Percentiles rank a stretch among this genome's conserved stretches.
These are phyloP conservation scores for Tetrapedia diversipes DNA, from an alignment of 2,888 invertebrate species.

Conservation along the genomic window DNA sequence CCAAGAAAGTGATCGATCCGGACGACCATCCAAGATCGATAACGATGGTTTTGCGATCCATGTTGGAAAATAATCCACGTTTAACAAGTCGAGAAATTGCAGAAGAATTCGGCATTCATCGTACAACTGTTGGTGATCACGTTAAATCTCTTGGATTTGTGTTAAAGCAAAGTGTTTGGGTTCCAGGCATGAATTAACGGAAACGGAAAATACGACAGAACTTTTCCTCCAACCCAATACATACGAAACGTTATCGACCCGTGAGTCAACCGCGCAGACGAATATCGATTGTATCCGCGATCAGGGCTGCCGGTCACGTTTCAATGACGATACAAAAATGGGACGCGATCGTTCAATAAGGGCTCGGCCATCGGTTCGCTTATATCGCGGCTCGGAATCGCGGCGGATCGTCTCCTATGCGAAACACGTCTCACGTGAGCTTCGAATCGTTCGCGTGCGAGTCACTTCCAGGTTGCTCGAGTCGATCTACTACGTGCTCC, in stretches of 20 bases:
- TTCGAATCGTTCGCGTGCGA: slow-evolving; percentile 18
- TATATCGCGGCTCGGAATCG: slow-evolving; percentile 11
- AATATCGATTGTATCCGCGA: slow-evolving; percentile 58
- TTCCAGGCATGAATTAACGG: too few relatives aligned
- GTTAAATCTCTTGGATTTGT: too few relatives aligned
- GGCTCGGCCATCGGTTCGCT: slow-evolving; percentile 22
- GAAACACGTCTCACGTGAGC: slow-evolving; percentile 16
- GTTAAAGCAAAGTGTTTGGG: too few relatives aligned
- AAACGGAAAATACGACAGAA: too few relatives aligned
- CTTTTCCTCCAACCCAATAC: too few relatives aligned
- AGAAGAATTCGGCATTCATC: too few relatives aligned
- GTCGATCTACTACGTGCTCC: neutral
- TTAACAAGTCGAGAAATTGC: too few relatives aligned
- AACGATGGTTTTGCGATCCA: too few relatives aligned
- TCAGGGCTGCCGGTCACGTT: slow-evolving; percentile 56
- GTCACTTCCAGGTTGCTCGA: neutral
- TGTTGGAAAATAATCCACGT: too few relatives aligned
- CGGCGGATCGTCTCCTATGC: slow-evolving; percentile 14
- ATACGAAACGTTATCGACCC: slow-evolving; percentile 28
- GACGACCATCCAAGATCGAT: too few relatives aligned
- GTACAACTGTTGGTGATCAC: too few relatives aligned
- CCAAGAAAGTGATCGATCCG: too few relatives aligned
- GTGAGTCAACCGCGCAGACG: slow-evolving; percentile 36
- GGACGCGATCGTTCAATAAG: slow-evolving; percentile 53
- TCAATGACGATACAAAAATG: slow-evolving; percentile 56